Evolutionary conservation across 2,797 vertebrate genomes (phyloP).

Genomic region (Darevskia mixta): DNA sequence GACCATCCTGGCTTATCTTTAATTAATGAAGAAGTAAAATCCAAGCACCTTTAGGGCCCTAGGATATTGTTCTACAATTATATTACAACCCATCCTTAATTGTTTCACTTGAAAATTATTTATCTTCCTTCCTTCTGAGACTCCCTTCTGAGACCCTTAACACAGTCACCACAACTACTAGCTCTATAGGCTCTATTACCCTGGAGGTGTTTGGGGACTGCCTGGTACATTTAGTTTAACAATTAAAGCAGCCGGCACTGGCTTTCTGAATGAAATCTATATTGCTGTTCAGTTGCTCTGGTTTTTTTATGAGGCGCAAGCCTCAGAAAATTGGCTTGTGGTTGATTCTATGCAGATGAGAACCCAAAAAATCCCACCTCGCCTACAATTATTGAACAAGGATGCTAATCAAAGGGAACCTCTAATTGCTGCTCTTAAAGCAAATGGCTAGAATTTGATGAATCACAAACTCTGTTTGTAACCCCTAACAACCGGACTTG

Average conservation of each 20-base stretch:
- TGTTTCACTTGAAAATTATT: constrained; percentile 71
- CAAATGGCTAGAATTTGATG: neutral
- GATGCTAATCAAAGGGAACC: neutral
- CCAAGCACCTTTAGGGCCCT: constrained; percentile 61
- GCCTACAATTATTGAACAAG: neutral
- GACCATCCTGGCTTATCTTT: constrained; percentile 54
- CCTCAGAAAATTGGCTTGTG: neutral
- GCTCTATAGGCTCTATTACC: constrained; percentile 63
- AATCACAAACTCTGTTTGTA: fast-evolving
- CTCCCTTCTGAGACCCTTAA: constrained; percentile 57
- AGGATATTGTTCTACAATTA: constrained; percentile 64
- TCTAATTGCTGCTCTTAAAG: neutral
- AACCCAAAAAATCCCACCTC: neutral
- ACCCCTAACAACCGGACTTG: constrained; percentile 14
- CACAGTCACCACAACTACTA: constrained; percentile 63
- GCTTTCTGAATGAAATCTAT: constrained; percentile 35
- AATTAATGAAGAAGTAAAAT: constrained; percentile 57
- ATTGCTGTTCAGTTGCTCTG: constrained; percentile 39
- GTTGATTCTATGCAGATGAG: neutral
- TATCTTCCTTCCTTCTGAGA: constrained; percentile 67
- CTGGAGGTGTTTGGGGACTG: constrained; percentile 41
- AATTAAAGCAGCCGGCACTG: constrained; percentile 19
- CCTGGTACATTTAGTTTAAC: neutral
- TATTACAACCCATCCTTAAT: constrained; percentile 68
- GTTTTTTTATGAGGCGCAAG: neutral